Evolutionary conservation across 2,797 vertebrate species (phyloP), one percentile per base, ranked within the genome.

Genomic region (Chrysocyon brachyurus): DNA sequence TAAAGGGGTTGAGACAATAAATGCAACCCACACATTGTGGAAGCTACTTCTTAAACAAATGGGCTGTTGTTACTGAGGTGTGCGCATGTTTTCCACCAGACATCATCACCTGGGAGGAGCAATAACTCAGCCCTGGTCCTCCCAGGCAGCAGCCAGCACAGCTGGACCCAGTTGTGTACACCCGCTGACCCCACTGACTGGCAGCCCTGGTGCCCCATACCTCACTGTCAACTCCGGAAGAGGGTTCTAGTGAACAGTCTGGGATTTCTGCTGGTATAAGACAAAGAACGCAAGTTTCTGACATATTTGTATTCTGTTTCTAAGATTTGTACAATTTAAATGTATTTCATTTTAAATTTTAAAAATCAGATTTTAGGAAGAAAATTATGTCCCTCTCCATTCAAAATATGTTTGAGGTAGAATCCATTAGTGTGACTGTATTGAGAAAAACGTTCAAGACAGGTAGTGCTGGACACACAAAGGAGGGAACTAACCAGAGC

Each of bases 321-420:
- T 88, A 54, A 95, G 28, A 66, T 36, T 61, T 81, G 75, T 40
- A 56, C 79, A 66, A 70, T 97, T 77, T 63, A 81, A 93, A 63
- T 85, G 49, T 73, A 40, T 84, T 49, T 86, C n/a, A 61, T 64
- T 87, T 92, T 57, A 72, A 49, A 56, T 91, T 94, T 64, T 72
- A 57, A 83, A 95, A 86, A 64, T 59, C 33, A 26, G 49, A 73
- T 28, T 84, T 91, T 22, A 28, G 61, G 79, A 46, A 91, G 66
- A 21, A 73, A 83, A 83, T 52, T 90, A n/a, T 54, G 15, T 57
- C 64, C 12, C 7, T 87, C 26, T 7, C 7, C 28, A 52, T 95
- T 95, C 78, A 86, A 79, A 81, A 84, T 87, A 49, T 66, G 33
- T 73, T 75, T 82, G 22, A 92, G 52, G 49, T 85, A 84, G 72